These are phyloP conservation scores for Leptothorax acervorum DNA, from an alignment of 2,888 invertebrate genomes.

Conservation along the genomic window DNA sequence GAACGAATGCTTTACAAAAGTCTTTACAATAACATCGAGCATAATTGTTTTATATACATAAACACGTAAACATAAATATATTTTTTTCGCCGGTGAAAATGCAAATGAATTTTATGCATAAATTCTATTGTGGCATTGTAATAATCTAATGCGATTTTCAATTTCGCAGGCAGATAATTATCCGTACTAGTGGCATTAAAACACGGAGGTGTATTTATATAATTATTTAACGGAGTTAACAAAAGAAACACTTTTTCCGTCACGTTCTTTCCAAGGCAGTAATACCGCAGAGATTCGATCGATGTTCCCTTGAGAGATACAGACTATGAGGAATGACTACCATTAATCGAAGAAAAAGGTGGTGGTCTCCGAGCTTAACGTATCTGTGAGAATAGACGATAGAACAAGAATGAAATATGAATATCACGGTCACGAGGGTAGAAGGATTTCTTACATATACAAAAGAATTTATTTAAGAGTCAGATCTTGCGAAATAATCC, in stretches of 20 bases:
- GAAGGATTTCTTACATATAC: constrained; percentile 40
- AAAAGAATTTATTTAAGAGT: background rate
- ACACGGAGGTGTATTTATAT: no score
- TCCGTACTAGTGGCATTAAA: background rate
- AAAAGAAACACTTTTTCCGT: background rate
- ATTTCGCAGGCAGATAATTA: background rate
- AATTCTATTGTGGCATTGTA: background rate
- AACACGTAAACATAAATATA: constrained; percentile 11
- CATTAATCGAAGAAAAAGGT: constrained; percentile 64
- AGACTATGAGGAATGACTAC: constrained; percentile 66
- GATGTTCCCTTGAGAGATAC: constrained; percentile 68
- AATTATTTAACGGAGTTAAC: background rate
- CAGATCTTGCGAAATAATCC: background rate
- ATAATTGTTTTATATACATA: background rate
- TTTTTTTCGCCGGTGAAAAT: background rate
- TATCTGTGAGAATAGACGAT: constrained; percentile 63
- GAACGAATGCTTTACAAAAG: constrained; percentile 28
- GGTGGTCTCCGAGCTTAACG: constrained; percentile 64
- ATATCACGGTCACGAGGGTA: constrained; percentile 31
- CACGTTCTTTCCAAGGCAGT: background rate
- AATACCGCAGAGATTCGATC: constrained; percentile 62
- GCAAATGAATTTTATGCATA: constrained; percentile 13
- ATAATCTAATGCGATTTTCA: constrained; percentile 7
- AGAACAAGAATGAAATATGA: constrained; percentile 59
- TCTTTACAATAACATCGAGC: constrained; percentile 7